Evolutionary conservation across 2,113 vertebrate genomes (phyloP).

Genomic region (Callaeas wilsoni): DNA sequence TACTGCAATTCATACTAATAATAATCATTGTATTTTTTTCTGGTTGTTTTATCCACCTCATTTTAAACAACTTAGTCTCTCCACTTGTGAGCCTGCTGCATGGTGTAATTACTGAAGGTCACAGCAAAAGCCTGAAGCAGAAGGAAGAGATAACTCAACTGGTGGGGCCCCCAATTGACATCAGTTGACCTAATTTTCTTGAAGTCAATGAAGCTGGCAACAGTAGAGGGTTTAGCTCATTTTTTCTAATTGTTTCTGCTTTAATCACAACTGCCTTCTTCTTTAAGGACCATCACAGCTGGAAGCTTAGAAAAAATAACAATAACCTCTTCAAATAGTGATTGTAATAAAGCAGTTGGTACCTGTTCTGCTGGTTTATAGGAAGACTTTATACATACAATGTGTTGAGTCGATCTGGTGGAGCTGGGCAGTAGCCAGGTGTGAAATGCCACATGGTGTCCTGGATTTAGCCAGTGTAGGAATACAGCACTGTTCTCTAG

Average conservation of each 20-base stretch:
- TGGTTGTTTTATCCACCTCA: neutral
- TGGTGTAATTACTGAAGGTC: constrained; percentile 38
- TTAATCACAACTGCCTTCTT: neutral
- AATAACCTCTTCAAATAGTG: neutral
- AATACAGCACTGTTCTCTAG: neutral
- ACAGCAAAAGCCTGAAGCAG: constrained; percentile 32
- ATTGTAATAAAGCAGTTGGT: neutral
- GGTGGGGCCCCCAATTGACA: neutral
- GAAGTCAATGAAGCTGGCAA: constrained; percentile 20
- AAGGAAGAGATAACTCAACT: neutral
- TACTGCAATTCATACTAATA: neutral
- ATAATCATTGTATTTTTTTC: neutral
- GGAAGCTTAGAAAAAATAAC: neutral
- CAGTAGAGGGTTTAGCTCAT: neutral
- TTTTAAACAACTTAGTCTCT: constrained; percentile 12
- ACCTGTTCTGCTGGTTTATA: neutral
- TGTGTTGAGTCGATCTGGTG: fast-evolving
- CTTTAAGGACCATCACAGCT: neutral
- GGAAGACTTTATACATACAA: neutral
- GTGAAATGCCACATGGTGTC: neutral
- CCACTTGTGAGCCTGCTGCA: neutral
- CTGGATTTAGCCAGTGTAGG: neutral
- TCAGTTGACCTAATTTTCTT: constrained; percentile 24
- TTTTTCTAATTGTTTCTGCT: constrained; percentile 26
- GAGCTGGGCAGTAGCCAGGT: neutral